phyloP scores from a whole-genome alignment of 1,140 invertebrate species.

The Tenebrio molitor region DNA sequence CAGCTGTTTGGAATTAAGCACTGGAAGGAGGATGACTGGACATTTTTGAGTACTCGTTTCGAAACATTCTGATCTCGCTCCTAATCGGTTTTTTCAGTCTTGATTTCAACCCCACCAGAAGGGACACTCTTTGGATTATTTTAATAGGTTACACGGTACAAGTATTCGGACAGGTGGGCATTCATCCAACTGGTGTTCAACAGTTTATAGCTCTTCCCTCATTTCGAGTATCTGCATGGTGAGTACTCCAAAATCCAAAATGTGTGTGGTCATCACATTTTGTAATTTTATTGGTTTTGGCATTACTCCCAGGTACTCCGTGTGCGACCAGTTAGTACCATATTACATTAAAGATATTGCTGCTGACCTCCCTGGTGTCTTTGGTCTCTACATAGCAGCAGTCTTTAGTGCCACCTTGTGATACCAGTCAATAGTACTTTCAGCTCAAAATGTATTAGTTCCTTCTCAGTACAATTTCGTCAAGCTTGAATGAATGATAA shows the following conservation, averaged over 20 bases:
- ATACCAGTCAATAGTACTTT: constrained; percentile 59
- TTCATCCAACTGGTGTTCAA: constrained; percentile 73
- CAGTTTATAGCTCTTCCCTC: constrained; percentile 71
- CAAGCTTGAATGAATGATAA: no score
- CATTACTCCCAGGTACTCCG: constrained; percentile 70
- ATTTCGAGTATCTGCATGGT: constrained; percentile 69
- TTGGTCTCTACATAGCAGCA: constrained; percentile 76
- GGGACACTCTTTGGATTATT: constrained; percentile 73
- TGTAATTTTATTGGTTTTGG: constrained; percentile 74
- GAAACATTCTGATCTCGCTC: no score
- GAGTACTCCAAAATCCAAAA: constrained; percentile 59
- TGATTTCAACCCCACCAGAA: constrained; percentile 68
- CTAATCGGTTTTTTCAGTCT: constrained; percentile 67
- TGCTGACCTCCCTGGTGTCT: constrained; percentile 68
- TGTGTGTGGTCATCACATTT: constrained; percentile 68
- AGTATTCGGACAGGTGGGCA: constrained; percentile 72
- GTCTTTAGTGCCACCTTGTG: constrained; percentile 77
- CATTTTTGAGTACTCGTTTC: constrained; percentile 22
- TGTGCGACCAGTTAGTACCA: constrained; percentile 74
- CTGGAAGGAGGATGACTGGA: constrained; percentile 66
- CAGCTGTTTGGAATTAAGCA: constrained; percentile 67
- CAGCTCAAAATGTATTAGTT: constrained; percentile 65
- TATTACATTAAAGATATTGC: constrained; percentile 72
- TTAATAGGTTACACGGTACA: constrained; percentile 71
- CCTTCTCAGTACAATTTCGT: constrained; percentile 76